A percentile compares a stretch with the other conserved stretches of the same genome.
These are phyloP conservation scores for Sceloporus tristichus DNA, from an alignment of 2,113 vertebrate genomes.

Conservation along the genomic window DNA sequence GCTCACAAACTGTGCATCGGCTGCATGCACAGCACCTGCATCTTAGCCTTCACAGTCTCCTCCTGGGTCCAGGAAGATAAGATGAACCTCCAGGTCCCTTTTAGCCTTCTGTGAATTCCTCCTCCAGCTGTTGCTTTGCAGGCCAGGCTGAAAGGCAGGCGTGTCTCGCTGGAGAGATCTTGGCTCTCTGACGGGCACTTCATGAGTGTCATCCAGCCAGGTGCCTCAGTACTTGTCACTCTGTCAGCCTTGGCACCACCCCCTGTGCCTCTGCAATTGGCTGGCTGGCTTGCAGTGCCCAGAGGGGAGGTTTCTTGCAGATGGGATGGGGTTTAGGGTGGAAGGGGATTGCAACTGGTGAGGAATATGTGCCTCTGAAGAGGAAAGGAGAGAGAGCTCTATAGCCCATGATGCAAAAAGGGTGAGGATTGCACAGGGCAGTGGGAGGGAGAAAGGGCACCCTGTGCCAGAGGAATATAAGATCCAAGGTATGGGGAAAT, in stretches of 20 bases:
- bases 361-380: not conserved
- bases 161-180: not conserved
- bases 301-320: conserved; percentile 5
- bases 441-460: not conserved
- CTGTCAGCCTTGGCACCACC: conserved; percentile 29
- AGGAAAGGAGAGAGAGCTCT: not conserved
- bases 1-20: not conserved
- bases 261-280: conserved; percentile 58
- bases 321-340: conserved; percentile 6
- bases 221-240: conserved; percentile 20
- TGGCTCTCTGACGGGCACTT: not conserved
- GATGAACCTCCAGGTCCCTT: not conserved
- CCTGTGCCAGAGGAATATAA: too few relatives aligned
- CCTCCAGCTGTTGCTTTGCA: not conserved
- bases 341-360: conserved; percentile 37
- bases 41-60: conserved; percentile 23
- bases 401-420: not conserved
- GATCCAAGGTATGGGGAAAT: not conserved
- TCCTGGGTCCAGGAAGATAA: not conserved
- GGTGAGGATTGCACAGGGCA: not conserved
- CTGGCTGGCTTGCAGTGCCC: conserved; percentile 38
- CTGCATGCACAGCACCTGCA: conserved; percentile 27
- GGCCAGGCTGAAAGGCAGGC: too few relatives aligned
- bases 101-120: not conserved
- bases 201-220: not conserved